Evolutionary conservation across 2,113 vertebrate genomes (phyloP), one percentile per base, ranked within the genome.

Genomic region (Periophthalmus modestus): DNA sequence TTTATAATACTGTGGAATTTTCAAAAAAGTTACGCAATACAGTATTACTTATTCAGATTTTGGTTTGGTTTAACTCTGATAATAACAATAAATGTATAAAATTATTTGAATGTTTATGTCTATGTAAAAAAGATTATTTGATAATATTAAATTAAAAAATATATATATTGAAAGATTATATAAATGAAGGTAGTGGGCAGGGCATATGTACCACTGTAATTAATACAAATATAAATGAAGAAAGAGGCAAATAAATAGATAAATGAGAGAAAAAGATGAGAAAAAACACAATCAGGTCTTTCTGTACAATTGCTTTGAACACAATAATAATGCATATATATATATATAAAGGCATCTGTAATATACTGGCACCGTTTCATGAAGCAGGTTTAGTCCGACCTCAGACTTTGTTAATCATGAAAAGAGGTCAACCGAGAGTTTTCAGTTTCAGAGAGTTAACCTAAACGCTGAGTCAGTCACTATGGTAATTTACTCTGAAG

Each of bases 191-290:
- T 5, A 16, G 14, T 2, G 14, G 47, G 3, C 48, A 50, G 48
- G 7, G 48, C 16, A 52, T 4, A 52, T 52, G 19, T 57, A 57
- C 54, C 54, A 59, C 57, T 15, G 68, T 46, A 63, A 43, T 36
- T 12, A 43, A 28, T 72, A 68, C 13, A 59, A 59, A 15, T 65
- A 66, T 7, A 52, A 12, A 54, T 54, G 7, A 39, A 24, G 57
- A 52, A 36, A 21, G 33, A 52, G 65, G 67, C n/a, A n/a, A n/a
- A 72, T 66, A 76, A 57, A 78, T 72, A 48, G 74, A 55, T 52
- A 75, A 67, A 81, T 68, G 69, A 55, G 57, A 57, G 23, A 72
- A 74, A 0, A 68, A 6, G 5, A 58, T 71, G 78, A 66, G 62
- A 34, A 19, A 67, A n/a, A 80, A 73, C 65, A 15, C 11, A 68